Conservation (phyloP, 2,797 vertebrate genomes). For the Huso huso region DNA sequence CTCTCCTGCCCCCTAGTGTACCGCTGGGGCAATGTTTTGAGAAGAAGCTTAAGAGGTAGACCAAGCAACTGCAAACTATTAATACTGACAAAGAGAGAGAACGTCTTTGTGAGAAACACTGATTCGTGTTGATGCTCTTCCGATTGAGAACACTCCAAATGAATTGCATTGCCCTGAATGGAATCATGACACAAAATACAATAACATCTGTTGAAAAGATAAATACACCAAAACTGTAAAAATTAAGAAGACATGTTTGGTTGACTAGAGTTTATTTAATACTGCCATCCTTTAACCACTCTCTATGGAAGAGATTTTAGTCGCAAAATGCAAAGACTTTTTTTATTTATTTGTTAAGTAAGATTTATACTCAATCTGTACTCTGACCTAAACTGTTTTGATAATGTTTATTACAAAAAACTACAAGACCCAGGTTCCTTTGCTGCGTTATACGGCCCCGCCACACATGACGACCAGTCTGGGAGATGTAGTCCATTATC, state of each 20-base stretch:
- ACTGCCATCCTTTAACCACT: too few species aligned
- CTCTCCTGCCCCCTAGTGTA: constrained; percentile 9
- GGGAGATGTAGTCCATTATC: too few species aligned
- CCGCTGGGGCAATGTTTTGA: neutral
- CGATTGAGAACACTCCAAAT: neutral
- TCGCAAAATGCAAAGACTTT: too few species aligned
- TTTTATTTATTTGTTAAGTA: too few species aligned
- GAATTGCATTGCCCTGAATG: neutral
- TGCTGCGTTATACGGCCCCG: too few species aligned
- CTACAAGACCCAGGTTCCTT: too few species aligned
- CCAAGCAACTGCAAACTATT: neutral
- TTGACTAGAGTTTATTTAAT: neutral
- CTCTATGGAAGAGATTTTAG: too few species aligned
- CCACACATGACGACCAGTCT: too few species aligned
- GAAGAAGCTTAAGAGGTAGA: too few species aligned
- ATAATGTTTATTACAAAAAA: too few species aligned
- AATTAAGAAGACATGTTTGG: neutral
- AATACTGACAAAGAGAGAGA: neutral
- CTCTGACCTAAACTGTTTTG: too few species aligned
- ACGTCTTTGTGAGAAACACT: neutral
- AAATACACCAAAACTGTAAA: neutral
- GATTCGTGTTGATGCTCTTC: neutral
- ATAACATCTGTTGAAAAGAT: neutral
- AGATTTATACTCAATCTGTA: too few species aligned
- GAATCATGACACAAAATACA: neutral